phyloP scores from a whole-genome alignment of 1,140 invertebrate genomes.

The Habropoda laboriosa region DNA sequence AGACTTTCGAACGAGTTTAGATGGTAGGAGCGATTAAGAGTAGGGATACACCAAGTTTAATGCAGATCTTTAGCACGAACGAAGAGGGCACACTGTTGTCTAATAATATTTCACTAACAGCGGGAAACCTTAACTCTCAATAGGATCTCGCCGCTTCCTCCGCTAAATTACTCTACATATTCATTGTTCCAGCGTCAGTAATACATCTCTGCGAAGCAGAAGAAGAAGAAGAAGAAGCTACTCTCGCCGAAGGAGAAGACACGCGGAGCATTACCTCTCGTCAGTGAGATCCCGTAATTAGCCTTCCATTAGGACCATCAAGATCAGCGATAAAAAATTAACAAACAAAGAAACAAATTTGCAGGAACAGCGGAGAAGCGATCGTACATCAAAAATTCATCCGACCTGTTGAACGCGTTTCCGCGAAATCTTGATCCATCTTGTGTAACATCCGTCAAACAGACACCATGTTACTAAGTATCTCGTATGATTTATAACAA shows the following conservation, averaged over 20 bases:
- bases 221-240: not conserved
- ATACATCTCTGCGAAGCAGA: not conserved
- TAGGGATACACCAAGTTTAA: not conserved
- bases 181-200: slow-evolving; percentile 14
- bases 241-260: not conserved
- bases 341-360: slow-evolving; percentile 33
- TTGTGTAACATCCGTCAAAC: slow-evolving; percentile 2
- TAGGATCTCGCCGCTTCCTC: slow-evolving; percentile 26
- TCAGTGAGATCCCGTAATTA: slow-evolving; percentile 24
- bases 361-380: not conserved
- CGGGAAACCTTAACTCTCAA: slow-evolving; percentile 22
- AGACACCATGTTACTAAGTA: not conserved
- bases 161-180: slow-evolving; percentile 27
- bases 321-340: slow-evolving; percentile 29
- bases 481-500: not conserved
- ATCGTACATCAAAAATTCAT: slow-evolving; percentile 4
- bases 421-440: slow-evolving; percentile 14
- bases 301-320: slow-evolving; percentile 11
- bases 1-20: not conserved
- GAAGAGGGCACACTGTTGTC: not conserved
- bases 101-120: slow-evolving; percentile 31
- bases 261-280: slow-evolving; percentile 1
- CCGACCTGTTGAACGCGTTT: slow-evolving; percentile 1
- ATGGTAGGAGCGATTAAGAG: not conserved
- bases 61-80: not conserved